Evolutionary conservation across 2,888 invertebrate species (phyloP), one percentile per base, ranked within the genome.

Genomic region (Tenthredo notha): DNA sequence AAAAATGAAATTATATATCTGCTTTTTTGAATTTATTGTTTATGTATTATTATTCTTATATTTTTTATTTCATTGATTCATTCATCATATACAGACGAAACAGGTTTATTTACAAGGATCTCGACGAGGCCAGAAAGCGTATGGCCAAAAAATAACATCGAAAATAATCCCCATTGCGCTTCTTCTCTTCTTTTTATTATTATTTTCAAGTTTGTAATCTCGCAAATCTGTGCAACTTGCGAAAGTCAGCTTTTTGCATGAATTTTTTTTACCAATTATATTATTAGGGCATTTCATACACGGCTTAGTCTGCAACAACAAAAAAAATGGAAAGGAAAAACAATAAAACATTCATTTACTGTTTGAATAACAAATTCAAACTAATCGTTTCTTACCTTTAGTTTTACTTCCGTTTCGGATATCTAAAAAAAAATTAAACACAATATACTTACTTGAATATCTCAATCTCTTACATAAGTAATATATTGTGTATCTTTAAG

Each of bases 141-240:
- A 80, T n/a, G 80, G 80, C 80, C 80, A 80, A 80, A 80, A 80
- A 40, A 80, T 61, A 21, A 80, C 40, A 61, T 80, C 80, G 5
- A 80, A 80, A 21, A 80, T 4, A 80, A 80, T 25, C 6, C 80
- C 58, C 58, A 80, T 58, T 15, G n/a, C 58, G 37, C 58, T 21
- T 61, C n/a, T 80, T 25, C 43, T 37, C 40, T 21, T 40, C 15
- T 21, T 40, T 2, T 9, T 21, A 21, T 21, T 40, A 0, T 9
- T 21, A 21, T 74, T 40, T n/a, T 74, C 43, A 43, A 74, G 10
- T 40, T 80, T 80, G 40, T 61, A 37, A 58, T 80, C 80, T 4
- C 21, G 58, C 40, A 80, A 12, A 1, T 80, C 80, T 12, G 80
- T 40, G 47, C 80, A 61, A 37, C 80, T 80, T 10, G 40, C 58